Conservation (phyloP, 2,888 invertebrate genomes). For the Eupeodes luniger region DNA sequence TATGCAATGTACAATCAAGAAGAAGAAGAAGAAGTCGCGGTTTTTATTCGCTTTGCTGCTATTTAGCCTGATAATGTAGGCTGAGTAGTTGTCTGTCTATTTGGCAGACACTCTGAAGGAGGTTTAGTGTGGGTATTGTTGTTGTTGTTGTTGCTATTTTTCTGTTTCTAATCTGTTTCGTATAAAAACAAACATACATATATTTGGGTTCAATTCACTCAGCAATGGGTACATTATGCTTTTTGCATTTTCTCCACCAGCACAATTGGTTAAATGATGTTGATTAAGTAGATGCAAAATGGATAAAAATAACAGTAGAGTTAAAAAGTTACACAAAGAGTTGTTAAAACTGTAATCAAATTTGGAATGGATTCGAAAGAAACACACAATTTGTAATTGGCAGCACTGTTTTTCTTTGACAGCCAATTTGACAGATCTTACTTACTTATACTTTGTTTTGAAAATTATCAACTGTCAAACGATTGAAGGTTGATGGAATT, state of each 20-base stretch:
- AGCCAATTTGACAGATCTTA: too few species aligned
- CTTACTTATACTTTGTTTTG: too few species aligned
- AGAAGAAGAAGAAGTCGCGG: constrained; percentile 53
- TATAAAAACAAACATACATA: neutral
- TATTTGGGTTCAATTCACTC: constrained; percentile 51
- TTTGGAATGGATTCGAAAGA: too few species aligned
- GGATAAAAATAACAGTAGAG: constrained; percentile 38
- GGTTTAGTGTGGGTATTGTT: constrained; percentile 13
- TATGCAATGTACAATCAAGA: constrained; percentile 1
- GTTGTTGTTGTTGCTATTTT: constrained; percentile 12
- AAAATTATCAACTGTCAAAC: too few species aligned
- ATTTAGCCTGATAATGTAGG: constrained; percentile 74
- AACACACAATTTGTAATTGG: too few species aligned
- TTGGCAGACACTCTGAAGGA: constrained; percentile 58
- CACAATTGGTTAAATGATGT: constrained; percentile 67
- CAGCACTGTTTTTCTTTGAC: too few species aligned
- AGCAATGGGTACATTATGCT: constrained; percentile 56
- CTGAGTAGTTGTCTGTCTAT: constrained; percentile 74
- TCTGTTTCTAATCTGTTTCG: constrained; percentile 41
- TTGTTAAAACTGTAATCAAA: too few species aligned
- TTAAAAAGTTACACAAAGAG: neutral
- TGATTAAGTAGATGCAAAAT: constrained; percentile 58
- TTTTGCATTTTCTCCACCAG: constrained; percentile 68
- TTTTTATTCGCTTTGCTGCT: constrained; percentile 65
- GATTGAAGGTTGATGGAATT: too few species aligned